These are phyloP conservation scores for Melanophora roralis DNA, from an alignment of 2,888 invertebrate genomes.

Conservation along the genomic window DNA sequence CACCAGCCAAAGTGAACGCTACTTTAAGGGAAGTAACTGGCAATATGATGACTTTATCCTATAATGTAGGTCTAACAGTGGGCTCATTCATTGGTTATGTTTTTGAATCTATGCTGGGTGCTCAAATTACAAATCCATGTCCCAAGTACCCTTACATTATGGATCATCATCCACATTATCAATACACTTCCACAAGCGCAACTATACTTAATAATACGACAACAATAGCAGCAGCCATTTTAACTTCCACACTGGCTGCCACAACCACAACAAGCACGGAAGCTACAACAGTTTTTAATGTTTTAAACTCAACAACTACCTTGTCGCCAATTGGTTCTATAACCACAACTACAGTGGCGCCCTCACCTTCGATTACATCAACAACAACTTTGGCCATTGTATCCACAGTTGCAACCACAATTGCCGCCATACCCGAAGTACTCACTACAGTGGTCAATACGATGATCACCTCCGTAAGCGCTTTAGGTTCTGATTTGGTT, in stretches of 20 bases:
- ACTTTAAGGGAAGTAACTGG: constrained; percentile 93
- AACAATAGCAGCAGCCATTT: constrained; percentile 43
- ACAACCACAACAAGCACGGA: constrained; percentile 52
- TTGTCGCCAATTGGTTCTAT: constrained; percentile 57
- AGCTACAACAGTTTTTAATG: constrained; percentile 73
- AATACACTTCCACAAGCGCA: constrained; percentile 60
- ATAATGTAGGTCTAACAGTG: constrained; percentile 90
- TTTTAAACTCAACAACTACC: constrained; percentile 65
- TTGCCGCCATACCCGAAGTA: constrained; percentile 69
- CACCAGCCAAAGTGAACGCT: constrained; percentile 90
- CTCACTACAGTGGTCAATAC: constrained; percentile 71
- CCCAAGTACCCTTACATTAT: constrained; percentile 73
- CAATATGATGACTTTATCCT: constrained; percentile 96
- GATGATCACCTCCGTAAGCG: constrained; percentile 66
- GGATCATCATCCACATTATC: constrained; percentile 66
- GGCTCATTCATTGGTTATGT: constrained; percentile 91
- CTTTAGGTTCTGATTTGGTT: constrained; percentile 61
- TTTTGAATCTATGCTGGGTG: constrained; percentile 82
- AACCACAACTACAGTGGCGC: constrained; percentile 47
- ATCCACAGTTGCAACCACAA: constrained; percentile 62
- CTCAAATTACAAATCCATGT: constrained; percentile 78
- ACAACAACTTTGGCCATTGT: constrained; percentile 60
- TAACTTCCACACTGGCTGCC: constrained; percentile 53
- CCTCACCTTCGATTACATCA: constrained; percentile 59
- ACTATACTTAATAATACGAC: constrained; percentile 58